Percentiles rank a stretch among this genome's conserved stretches.
Conservation (phyloP, 2,113 vertebrate genomes). For the Phrynosoma platyrhinos region DNA sequence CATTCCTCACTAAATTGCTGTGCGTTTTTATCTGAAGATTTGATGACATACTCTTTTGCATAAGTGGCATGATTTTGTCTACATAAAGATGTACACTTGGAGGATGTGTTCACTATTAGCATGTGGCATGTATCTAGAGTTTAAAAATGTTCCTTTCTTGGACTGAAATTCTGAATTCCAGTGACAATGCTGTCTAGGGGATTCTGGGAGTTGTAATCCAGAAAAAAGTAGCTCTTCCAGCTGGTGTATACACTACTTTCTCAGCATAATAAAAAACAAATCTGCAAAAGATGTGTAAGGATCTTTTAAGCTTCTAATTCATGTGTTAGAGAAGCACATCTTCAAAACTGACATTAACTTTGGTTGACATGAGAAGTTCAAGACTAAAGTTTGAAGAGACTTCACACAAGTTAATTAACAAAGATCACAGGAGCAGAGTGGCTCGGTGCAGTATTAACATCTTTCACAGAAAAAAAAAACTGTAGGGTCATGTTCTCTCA, state of each 20-base stretch:
- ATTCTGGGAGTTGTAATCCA: not conserved
- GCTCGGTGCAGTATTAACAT: slow-evolving; percentile 18
- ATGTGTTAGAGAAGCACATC: not conserved
- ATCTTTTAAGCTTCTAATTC: not conserved
- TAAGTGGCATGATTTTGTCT: not conserved
- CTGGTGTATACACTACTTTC: too few relatives aligned
- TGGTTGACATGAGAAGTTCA: slow-evolving; percentile 19
- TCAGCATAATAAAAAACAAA: not conserved
- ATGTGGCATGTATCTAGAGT: not conserved
- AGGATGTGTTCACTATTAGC: not conserved
- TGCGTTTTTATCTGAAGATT: not conserved
- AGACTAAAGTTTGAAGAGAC: slow-evolving; percentile 8
- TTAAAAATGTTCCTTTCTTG: too few relatives aligned
- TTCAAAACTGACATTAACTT: slow-evolving; percentile 17
- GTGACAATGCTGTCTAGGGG: too few relatives aligned
- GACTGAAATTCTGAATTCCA: too few relatives aligned
- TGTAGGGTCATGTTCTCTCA: slow-evolving; percentile 9
- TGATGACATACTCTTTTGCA: too few relatives aligned
- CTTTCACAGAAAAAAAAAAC: slow-evolving; percentile 29
- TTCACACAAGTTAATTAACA: slow-evolving; percentile 40
- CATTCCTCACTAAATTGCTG: not conserved
- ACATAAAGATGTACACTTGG: not conserved
- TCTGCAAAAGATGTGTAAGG: not conserved
- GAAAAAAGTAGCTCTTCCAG: not conserved
- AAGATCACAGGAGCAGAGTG: slow-evolving; percentile 17